Conservation (phyloP, 2,888 invertebrate genomes). For the Ennomos erosarius region DNA sequence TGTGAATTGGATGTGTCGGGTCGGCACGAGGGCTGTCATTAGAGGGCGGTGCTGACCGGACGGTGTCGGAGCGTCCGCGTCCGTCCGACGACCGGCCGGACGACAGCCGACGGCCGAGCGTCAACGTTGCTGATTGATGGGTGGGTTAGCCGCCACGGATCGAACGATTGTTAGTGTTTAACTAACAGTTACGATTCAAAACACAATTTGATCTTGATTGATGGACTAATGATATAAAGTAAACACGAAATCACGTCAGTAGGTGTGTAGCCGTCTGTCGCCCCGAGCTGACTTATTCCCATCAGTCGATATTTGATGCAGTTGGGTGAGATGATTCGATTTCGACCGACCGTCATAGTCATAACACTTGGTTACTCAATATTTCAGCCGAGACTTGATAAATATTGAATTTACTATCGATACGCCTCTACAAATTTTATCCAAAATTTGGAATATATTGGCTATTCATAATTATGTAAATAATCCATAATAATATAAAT, state of each 20-base stretch:
- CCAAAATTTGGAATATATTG: too few relatives aligned
- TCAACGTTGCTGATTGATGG: conserved; percentile 77
- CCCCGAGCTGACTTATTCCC: conserved; percentile 59
- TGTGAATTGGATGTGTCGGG: conserved; percentile 82
- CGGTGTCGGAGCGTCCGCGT: conserved; percentile 33
- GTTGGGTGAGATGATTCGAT: conserved; percentile 50
- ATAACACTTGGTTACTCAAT: conserved; percentile 45
- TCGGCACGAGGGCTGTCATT: conserved; percentile 72
- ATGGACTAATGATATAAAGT: conserved; percentile 83
- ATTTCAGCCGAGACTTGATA: conserved; percentile 28
- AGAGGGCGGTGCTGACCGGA: conserved; percentile 53
- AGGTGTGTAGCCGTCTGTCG: conserved; percentile 62
- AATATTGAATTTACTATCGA: conserved; percentile 23
- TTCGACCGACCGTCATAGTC: conserved; percentile 54
- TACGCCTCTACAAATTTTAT: too few relatives aligned
- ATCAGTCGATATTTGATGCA: conserved; percentile 55
- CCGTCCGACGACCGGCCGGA: conserved; percentile 51
- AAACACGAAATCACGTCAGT: conserved; percentile 70
- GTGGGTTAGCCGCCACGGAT: conserved; percentile 59
- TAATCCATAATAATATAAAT: too few relatives aligned
- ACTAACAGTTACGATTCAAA: conserved; percentile 81
- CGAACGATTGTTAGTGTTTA: conserved; percentile 80
- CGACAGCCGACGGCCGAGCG: conserved; percentile 60
- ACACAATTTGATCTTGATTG: conserved; percentile 81
- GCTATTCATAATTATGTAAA: too few relatives aligned